Evolutionary conservation across 1,140 invertebrate species (phyloP).

Genomic region (Drosophila cardini): DNA sequence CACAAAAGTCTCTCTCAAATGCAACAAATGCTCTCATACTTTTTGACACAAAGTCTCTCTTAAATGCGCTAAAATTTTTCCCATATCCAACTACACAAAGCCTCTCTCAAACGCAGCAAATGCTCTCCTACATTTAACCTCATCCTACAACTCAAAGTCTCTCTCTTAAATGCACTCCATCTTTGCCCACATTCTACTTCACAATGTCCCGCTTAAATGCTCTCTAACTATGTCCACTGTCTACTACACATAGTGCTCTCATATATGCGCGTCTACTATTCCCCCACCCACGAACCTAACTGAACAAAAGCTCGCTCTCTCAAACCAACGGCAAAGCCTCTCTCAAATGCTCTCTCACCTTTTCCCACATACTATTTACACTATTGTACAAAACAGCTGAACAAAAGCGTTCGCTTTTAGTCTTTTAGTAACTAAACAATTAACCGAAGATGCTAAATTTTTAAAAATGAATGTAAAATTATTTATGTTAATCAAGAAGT

Average conservation of each 20-base stretch:
- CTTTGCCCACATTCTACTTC: too few species aligned
- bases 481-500: conserved; percentile 26
- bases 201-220: too few species aligned
- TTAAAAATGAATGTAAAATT: background rate
- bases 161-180: too few species aligned
- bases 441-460: conserved; percentile 40
- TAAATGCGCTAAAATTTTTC: background rate
- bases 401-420: conserved; percentile 22
- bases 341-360: background rate
- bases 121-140: background rate
- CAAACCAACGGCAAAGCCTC: background rate
- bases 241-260: too few species aligned
- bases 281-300: too few species aligned
- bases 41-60: background rate
- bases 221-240: too few species aligned
- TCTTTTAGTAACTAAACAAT: conserved; percentile 20
- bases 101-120: background rate
- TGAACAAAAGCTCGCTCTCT: too few species aligned
- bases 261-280: too few species aligned
- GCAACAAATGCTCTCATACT: conserved; percentile 26
- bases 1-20: conserved; percentile 24
- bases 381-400: conserved; percentile 29
- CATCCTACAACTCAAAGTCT: background rate
- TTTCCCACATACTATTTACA: background rate
- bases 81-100: background rate